Evolutionary conservation across 2,797 vertebrate species (phyloP), one percentile per base, ranked within the genome.

Genomic region (Lutjanus campechanus): DNA sequence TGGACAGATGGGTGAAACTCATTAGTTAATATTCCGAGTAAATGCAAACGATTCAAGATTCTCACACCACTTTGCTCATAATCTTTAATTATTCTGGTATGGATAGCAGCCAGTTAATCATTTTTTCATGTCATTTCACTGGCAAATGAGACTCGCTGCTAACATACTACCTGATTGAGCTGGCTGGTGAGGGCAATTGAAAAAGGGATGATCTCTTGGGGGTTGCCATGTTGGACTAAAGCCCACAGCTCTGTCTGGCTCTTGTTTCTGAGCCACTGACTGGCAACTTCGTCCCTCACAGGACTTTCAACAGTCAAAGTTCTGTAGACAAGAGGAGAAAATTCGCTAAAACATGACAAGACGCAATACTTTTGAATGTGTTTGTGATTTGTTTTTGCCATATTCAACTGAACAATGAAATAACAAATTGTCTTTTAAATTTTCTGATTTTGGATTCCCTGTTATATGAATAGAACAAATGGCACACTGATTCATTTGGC

Each of bases 161-260:
- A 1, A 9, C 0, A 11, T 5, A 65, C 44, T 66, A 96, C 96
- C 94, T 95, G 94, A 82, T 96, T 96, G 76, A 96, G 94, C 8
- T 90, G 91, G 54, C 94, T 96, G 66, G 83, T 93, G 68, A 97
- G 85, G 1, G 95, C 95, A 5, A 95, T 84, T 47, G 95, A 90
- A 77, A 93, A 96, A 0, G 93, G 91, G 17, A 96, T 87, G 69
- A 96, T 92, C 73, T 95, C 88, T 47, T 95, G 94, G 43, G 94
- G 93, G 86, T 96, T 95, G n/a, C 95, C 95, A 65, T 91, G 93
- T 82, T 95, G 94, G 63, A 94, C 54, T 25, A 96, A 81, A 67
- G 81, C 79, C 90, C 89, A 88, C 46, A 96, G 82, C 58, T 95
- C 91, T 3, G 81, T 91, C 72, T 90, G 90, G 69, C 91, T 94